A percentile compares a stretch with the other conserved stretches of the same genome.
These are phyloP conservation scores for Paedocypris micromegethes DNA, from an alignment of 2,797 vertebrate species.

Conservation along the genomic window DNA sequence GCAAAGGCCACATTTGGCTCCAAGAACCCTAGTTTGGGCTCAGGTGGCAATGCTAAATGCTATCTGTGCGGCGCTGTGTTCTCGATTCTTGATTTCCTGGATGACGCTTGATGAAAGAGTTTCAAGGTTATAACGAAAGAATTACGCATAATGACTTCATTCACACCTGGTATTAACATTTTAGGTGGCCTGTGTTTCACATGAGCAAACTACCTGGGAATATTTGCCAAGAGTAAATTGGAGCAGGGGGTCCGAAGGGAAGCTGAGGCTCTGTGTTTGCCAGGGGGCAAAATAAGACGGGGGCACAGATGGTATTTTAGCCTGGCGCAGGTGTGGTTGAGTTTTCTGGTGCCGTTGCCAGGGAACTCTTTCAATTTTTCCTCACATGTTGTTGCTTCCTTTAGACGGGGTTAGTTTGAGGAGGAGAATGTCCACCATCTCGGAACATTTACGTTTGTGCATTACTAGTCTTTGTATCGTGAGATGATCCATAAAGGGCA, in stretches of 20 bases:
- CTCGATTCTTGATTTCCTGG: no score
- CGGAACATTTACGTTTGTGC: no score
- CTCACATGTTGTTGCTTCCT: conserved; percentile 67
- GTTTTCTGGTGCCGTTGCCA: conserved; percentile 58
- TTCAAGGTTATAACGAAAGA: no score
- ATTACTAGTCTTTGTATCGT: no score
- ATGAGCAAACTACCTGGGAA: not conserved
- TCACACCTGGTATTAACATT: no score
- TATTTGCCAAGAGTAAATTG: conserved; percentile 15
- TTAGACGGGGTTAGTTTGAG: conserved; percentile 44
- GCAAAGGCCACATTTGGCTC: no score
- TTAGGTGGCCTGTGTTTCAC: not conserved
- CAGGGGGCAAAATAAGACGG: conserved; percentile 1
- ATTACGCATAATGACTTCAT: no score
- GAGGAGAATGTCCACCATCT: conserved; percentile 58
- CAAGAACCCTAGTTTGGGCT: no score
- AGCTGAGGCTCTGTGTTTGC: conserved; percentile 12
- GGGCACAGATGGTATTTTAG: conserved; percentile 52
- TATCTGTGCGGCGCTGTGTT: no score
- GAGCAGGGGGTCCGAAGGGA: not conserved
- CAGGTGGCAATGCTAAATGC: no score
- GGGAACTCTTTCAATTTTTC: conserved; percentile 60
- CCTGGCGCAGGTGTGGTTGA: conserved; percentile 67
- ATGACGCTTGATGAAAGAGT: no score
- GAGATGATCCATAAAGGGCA: not conserved